Conservation (phyloP, 1,140 invertebrate genomes). For the Maniola jurtina region DNA sequence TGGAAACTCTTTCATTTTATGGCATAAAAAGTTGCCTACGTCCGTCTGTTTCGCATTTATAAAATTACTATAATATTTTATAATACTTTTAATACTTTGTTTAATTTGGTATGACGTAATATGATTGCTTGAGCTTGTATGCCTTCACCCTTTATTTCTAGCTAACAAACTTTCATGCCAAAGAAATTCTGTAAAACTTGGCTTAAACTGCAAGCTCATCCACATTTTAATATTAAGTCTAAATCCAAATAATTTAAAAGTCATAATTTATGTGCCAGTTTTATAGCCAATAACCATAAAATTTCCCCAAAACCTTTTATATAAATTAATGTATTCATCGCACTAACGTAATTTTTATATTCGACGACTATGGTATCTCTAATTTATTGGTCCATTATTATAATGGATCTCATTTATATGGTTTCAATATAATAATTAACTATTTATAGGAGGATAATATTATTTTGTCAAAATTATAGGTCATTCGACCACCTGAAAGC, state of each 20-base stretch:
- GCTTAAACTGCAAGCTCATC: neutral
- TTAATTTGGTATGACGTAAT: no score
- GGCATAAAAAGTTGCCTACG: no score
- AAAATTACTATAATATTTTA: no score
- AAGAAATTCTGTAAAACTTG: neutral
- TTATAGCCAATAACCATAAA: slow-evolving; percentile 15
- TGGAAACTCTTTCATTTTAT: no score
- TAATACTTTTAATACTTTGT: no score
- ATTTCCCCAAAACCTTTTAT: slow-evolving; percentile 13
- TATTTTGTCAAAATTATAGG: neutral
- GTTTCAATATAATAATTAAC: slow-evolving; percentile 3
- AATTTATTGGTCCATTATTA: slow-evolving; percentile 12
- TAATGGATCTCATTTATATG: slow-evolving; percentile 13
- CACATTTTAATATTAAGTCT: neutral
- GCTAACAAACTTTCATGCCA: neutral
- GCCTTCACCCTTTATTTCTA: neutral
- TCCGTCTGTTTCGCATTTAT: no score
- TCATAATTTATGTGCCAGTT: slow-evolving; percentile 15
- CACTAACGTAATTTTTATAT: slow-evolving; percentile 13
- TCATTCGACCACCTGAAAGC: neutral
- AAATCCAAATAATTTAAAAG: slow-evolving; percentile 12
- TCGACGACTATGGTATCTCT: slow-evolving; percentile 8
- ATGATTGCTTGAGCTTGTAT: no score
- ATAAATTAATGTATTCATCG: slow-evolving; percentile 14
- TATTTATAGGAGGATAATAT: neutral